Evolutionary conservation across 2,888 invertebrate genomes (phyloP), one percentile per base, ranked within the genome.

Genomic region (Epiblema foenella): DNA sequence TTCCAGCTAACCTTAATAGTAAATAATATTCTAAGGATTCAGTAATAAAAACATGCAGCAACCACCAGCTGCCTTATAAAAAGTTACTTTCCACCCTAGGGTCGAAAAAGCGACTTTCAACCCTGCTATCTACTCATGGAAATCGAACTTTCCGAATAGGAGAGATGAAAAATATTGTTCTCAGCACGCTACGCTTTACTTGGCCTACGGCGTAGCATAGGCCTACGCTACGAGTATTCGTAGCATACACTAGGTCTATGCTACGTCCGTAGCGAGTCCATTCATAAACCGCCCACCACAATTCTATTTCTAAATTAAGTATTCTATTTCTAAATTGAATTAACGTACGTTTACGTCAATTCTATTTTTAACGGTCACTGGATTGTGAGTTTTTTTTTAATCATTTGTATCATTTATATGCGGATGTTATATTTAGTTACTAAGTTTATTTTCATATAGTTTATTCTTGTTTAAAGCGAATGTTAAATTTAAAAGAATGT

Each of bases 161-260:
- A 24, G 24, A 3, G 2, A 24, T 4, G 4, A 4, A 24, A 24
- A 24, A 24, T 24, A 24, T n/a, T 15, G 42, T 42, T 4, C 46
- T 7, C 29, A 37, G n/a, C 29, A 24, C 18, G 52, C 64, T 64
- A 64, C 64, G 52, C 33, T n/a, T 20, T 29, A 18, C 37, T 52
- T 52, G 20, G 52, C 52, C 63, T 64, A 64, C 63, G 63, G 1
- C 64, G 64, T 64, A 64, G 60, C 37, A 57, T 64, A 69, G 42
- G 54, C 59, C 20, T 65, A 46, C n/a, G 62, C 65, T 60, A 64
- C 59, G 69, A 46, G 24, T 24, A 18, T 18, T 17, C 68, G 68
- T 68, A 72, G 72, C 63, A 42, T 72, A 68, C 64, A 72, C 37
- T 17, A 42, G 57, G 51, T 72, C 59, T 68, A 64, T 49, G 67